Base-by-base conservation (phyloP, 2,888 invertebrate species). In the Parascotia fuliginaria region DNA sequence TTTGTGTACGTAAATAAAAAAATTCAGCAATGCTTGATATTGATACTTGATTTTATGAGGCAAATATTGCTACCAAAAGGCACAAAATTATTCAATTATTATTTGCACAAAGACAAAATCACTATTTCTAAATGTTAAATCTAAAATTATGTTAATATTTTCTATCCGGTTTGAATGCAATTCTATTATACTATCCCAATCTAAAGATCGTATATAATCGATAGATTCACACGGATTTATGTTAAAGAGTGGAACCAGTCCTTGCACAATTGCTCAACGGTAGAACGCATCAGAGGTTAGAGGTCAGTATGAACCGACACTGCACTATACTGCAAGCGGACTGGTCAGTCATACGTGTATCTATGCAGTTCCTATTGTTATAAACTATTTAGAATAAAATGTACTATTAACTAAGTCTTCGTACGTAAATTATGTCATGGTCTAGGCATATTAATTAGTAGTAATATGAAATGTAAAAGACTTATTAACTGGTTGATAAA, bases 181-280 rank as follows among this genome's bases (percentile, higher is more conserved):
- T 75, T 77, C 67, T 59, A 61, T 76, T 75, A 65, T 70, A 34
- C 14, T 55, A 36, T 55, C 55, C 50, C 60, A 60, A 60, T 61
- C 58, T 64, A 43, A 60, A 59, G 54, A 62, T 57, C 65, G 53
- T 62, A 72, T 65, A 72, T 71, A 73, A 79, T 78, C 62, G 70
- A 81, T 82, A 59, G 74, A 83, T 83, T 83, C 80, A 83, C 77
- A 81, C 80, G 77, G 59, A 66, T 68, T 67, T 73, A 45, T 28
- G 28, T 51, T 33, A 42, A 58, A 34, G 45, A 49, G 71, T 49
- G 59, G 52, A 85, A 87, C 85, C 80, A 75, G 85, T 84, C 79
- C 77, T 75, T 55, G 83, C 79, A 81, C 78, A 80, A 80, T 80
- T 75, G 76, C 70, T 69, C 70, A 81, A 81, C 83, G 79, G 80